Evolutionary conservation across 2,888 invertebrate genomes (phyloP), one percentile per base, ranked within the genome.

Genomic region (Eurytoma adleriae): DNA sequence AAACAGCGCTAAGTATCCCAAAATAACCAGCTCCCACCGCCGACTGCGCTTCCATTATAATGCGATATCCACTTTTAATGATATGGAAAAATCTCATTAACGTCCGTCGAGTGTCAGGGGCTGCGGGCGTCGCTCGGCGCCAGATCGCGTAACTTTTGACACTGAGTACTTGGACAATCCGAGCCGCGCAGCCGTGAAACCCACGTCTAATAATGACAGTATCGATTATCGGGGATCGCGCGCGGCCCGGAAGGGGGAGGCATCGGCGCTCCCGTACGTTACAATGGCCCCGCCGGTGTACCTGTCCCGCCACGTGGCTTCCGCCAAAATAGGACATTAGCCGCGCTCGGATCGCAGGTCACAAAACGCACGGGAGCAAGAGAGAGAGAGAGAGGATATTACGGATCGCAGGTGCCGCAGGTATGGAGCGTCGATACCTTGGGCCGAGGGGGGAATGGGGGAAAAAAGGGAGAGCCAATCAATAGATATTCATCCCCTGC

Each of bases 401-500:
- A 40, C 75, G n/a, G 54, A 54, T 79, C 57, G 70, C 80, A 81
- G 81, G 78, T 78, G 75, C 7, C 78, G 72, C 83, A 84, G 86
- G 84, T 86, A 83, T 84, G 86, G 86, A 56, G 30, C 13, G 13
- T 30, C 66, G 72, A 72, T 72, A 78, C 27, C 56, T 13, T n/a
- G n/a, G 57, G 75, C 24, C 85, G 85, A 84, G 13, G 66, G 83
- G 78, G 83, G 86, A 86, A 86, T 24, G 24, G 24, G 24, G 24
- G 83, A 83, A 80, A 84, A 86, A 85, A 86, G 87, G 86, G 82
- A 83, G 84, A 83, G 82, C 86, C 88, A 89, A 90, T 89, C 90
- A 89, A 90, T 89, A 88, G 88, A 89, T 89, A 89, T 90, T 88
- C 88, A 89, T 88, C 90, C 89, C 89, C 85, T 30, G 12, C 16